phyloP scores from a whole-genome alignment of 2,113 vertebrate species.

The Salvelinus alpinus region DNA sequence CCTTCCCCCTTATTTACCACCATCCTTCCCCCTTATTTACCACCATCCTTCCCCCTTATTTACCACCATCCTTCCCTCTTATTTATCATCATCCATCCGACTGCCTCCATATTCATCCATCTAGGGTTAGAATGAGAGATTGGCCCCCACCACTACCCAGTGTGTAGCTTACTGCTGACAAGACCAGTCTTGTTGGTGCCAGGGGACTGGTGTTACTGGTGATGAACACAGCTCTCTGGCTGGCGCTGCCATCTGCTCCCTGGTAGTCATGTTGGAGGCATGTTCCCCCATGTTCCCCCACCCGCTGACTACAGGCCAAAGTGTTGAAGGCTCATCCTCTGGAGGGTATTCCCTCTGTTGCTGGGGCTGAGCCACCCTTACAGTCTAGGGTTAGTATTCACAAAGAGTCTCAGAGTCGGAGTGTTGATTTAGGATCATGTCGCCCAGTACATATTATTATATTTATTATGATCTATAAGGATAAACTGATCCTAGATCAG shows the following conservation, averaged over 20 bases:
- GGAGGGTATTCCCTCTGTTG: constrained; percentile 41
- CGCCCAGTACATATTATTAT: too few species aligned
- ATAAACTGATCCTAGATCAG: too few species aligned
- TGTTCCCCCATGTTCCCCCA: constrained; percentile 10
- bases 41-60: too few species aligned
- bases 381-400: neutral
- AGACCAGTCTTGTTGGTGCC: constrained; percentile 63
- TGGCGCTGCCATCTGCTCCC: constrained; percentile 59
- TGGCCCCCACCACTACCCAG: too few species aligned
- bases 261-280: constrained; percentile 46
- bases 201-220: constrained; percentile 42
- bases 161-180: constrained; percentile 30
- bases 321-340: constrained; percentile 48
- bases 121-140: neutral
- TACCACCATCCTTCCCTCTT: too few species aligned
- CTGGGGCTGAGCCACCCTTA: constrained; percentile 33
- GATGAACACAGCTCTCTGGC: constrained; percentile 32
- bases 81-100: too few species aligned
- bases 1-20: too few species aligned
- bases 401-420: too few species aligned
- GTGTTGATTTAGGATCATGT: too few species aligned
- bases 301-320: constrained; percentile 41
- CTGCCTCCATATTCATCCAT: neutral
- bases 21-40: too few species aligned
- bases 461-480: too few species aligned